Percentiles rank a stretch among this genome's conserved stretches.
phyloP scores from a whole-genome alignment of 2,797 vertebrate species.

The Etheostoma perlongum region DNA sequence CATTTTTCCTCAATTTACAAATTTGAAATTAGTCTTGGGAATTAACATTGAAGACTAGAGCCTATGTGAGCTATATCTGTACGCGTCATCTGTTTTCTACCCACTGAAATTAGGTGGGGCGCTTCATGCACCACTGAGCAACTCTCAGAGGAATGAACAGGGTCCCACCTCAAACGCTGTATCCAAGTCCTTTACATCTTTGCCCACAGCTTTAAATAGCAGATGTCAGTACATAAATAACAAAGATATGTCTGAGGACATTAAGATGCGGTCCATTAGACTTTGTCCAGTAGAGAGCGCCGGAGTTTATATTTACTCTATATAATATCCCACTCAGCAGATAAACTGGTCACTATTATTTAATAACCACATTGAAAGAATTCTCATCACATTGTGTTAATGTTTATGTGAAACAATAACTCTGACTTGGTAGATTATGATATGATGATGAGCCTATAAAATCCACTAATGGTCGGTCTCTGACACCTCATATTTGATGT shows the following conservation, averaged over 20 bases:
- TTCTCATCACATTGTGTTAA: neutral
- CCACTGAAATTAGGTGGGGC: too few species aligned
- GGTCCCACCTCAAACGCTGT: too few species aligned
- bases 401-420: slow-evolving; percentile 8
- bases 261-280: too few species aligned
- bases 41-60: neutral
- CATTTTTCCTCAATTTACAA: neutral
- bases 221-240: neutral
- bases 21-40: neutral
- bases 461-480: neutral
- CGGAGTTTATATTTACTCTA: neutral
- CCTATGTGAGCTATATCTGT: neutral
- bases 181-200: too few species aligned
- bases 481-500: neutral
- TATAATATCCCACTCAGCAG: neutral
- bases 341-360: neutral
- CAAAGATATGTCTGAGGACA: neutral
- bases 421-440: neutral
- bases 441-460: neutral
- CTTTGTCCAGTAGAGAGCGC: neutral
- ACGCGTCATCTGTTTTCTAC: neutral
- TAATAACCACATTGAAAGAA: neutral
- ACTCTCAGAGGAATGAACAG: too few species aligned
- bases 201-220: neutral
- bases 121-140: too few species aligned